Percentiles rank a stretch among this genome's conserved stretches.
Conservation (phyloP, 2,888 invertebrate species). For the Cephus runcator region DNA sequence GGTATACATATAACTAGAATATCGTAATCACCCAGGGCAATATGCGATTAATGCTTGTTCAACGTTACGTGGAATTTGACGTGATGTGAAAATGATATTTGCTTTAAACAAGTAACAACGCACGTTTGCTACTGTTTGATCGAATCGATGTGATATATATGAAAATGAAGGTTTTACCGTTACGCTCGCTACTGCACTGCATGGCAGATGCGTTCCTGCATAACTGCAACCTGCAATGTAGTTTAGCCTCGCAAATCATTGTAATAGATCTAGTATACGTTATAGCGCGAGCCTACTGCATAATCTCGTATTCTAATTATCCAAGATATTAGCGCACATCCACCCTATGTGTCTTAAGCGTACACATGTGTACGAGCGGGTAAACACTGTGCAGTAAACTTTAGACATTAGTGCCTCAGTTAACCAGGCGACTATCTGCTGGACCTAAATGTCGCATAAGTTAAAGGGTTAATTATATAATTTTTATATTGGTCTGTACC, state of each 20-base stretch:
- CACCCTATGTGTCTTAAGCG: neutral
- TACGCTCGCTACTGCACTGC: neutral
- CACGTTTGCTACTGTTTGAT: neutral
- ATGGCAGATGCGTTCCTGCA: neutral
- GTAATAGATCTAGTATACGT: neutral
- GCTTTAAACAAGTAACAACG: neutral
- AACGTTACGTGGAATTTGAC: neutral
- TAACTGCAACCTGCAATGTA: neutral
- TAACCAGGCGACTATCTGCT: neutral
- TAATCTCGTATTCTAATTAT: conserved; percentile 35
- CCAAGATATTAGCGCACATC: conserved; percentile 32
- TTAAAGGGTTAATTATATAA: neutral
- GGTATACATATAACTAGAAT: conserved; percentile 7
- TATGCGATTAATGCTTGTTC: conserved; percentile 9
- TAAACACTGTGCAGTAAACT: neutral
- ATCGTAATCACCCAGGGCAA: conserved; percentile 23
- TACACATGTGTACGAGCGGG: neutral
- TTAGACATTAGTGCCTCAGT: neutral
- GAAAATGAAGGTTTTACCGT: neutral
- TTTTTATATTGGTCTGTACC: conserved; percentile 45
- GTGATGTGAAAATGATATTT: neutral
- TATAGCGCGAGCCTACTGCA: conserved; percentile 2
- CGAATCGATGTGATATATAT: neutral
- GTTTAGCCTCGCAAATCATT: neutral
- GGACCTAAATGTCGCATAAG: neutral